A percentile compares a stretch with the other conserved stretches of the same genome.
Conservation (phyloP, 1,140 invertebrate genomes). For the Bombus haemorrhoidalis region DNA sequence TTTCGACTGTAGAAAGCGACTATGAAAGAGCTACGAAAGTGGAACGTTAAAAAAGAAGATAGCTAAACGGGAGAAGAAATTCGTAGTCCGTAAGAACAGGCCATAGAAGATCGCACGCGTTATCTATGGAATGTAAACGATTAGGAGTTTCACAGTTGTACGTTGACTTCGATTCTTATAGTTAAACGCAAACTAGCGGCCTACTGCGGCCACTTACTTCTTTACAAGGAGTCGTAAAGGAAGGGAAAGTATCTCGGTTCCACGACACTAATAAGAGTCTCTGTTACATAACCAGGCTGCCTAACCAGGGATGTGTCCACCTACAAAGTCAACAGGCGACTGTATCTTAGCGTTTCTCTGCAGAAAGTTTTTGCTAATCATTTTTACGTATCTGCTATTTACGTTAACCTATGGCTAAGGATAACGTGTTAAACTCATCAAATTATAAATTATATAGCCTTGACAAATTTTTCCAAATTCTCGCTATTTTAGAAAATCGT, state of each 20-base stretch:
- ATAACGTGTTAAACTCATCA: no score
- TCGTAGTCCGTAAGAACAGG: background rate
- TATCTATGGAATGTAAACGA: conserved; percentile 4
- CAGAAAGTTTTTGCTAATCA: no score
- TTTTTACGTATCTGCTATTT: no score
- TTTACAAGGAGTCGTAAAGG: conserved; percentile 75
- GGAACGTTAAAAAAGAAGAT: background rate
- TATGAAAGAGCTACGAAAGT: background rate
- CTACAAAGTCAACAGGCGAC: conserved; percentile 45
- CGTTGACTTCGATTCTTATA: conserved; percentile 33
- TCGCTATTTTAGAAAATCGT: no score
- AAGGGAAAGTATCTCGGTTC: conserved; percentile 80
- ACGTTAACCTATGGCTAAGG: no score
- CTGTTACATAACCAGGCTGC: conserved; percentile 74
- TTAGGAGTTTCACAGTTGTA: conserved; percentile 19
- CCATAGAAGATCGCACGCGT: background rate
- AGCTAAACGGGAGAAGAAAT: no score
- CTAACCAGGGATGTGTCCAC: conserved; percentile 68
- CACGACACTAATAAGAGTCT: conserved; percentile 53
- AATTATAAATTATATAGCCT: no score
- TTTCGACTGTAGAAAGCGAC: background rate
- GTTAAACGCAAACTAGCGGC: conserved; percentile 17
- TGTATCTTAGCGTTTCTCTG: no score
- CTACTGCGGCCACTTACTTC: conserved; percentile 49
- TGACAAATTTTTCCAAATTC: no score